Evolutionary conservation across 1,140 invertebrate genomes (phyloP).

Genomic region (Hormaphis cornu): DNA sequence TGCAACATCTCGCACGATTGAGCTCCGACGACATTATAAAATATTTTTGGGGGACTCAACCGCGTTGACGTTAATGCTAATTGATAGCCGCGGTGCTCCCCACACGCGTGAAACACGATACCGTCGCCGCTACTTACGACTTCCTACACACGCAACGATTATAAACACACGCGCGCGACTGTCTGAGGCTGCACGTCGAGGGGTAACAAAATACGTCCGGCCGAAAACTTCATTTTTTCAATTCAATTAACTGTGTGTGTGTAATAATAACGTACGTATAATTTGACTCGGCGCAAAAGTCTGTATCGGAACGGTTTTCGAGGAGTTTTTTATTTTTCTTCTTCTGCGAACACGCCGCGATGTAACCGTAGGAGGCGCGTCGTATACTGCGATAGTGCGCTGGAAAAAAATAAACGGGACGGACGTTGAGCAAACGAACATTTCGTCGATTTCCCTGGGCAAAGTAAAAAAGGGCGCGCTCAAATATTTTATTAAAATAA

Average conservation of each 20-base stretch:
- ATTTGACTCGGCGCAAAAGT: conserved; percentile 3
- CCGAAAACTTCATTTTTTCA: not conserved
- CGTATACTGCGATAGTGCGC: no score
- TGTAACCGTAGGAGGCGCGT: no score
- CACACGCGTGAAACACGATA: conserved; percentile 26
- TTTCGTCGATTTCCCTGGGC: no score
- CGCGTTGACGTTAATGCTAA: conserved; percentile 29
- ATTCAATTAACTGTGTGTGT: conserved; percentile 28
- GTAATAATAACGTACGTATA: no score
- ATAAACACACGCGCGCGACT: conserved; percentile 8
- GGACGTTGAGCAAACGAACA: no score
- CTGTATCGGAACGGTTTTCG: conserved; percentile 2
- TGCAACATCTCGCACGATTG: conserved; percentile 12
- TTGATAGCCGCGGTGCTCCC: conserved; percentile 9
- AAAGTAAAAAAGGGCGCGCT: no score
- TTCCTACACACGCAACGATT: no score
- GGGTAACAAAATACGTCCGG: conserved; percentile 27
- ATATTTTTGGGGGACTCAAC: conserved; percentile 14
- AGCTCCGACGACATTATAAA: conserved; percentile 11
- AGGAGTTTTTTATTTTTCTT: conserved; percentile 10
- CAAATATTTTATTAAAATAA: no score
- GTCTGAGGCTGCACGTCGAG: not conserved
- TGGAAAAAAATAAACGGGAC: no score
- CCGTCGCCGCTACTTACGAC: conserved; percentile 28
- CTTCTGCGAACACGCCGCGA: not conserved